phyloP scores from a whole-genome alignment of 2,113 vertebrate species.

The Carassius gibelio region DNA sequence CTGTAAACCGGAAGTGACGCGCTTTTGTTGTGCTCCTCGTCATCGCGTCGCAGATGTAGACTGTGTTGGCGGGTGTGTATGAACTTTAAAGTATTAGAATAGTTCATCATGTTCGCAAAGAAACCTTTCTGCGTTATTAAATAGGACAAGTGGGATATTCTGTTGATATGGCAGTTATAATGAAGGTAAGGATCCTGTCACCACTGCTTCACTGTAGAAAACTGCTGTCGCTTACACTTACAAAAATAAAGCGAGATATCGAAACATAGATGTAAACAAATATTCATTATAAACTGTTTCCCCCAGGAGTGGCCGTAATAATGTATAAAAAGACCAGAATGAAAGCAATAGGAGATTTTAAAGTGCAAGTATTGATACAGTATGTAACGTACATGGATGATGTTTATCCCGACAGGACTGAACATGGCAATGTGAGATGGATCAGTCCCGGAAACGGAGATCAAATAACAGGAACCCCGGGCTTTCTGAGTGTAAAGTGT shows the following conservation, averaged over 20 bases:
- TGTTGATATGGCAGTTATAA: neutral
- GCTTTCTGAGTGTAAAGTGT: constrained; percentile 32
- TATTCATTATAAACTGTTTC: neutral
- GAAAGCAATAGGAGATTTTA: neutral
- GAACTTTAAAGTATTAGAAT: neutral
- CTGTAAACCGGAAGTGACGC: constrained; percentile 17
- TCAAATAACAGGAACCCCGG: constrained; percentile 48
- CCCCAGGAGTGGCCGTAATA: too few relatives aligned
- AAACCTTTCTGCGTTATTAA: neutral
- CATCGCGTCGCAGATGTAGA: neutral
- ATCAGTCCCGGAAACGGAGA: constrained; percentile 75
- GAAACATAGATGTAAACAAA: neutral
- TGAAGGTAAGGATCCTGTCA: neutral
- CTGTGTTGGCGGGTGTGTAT: constrained; percentile 17
- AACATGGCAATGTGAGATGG: constrained; percentile 57
- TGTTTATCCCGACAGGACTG: constrained; percentile 9
- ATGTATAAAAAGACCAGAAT: neutral
- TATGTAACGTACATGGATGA: neutral
- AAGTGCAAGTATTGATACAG: neutral
- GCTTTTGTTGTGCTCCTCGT: constrained; percentile 20
- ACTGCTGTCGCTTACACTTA: neutral
- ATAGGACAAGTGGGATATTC: neutral
- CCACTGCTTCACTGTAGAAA: neutral
- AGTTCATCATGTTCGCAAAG: neutral
- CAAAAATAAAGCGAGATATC: neutral